A percentile compares a stretch with the other conserved stretches of the same genome.
Evolutionary conservation across 2,797 vertebrate genomes (phyloP).

Genomic region (Vespertilio murinus): DNA sequence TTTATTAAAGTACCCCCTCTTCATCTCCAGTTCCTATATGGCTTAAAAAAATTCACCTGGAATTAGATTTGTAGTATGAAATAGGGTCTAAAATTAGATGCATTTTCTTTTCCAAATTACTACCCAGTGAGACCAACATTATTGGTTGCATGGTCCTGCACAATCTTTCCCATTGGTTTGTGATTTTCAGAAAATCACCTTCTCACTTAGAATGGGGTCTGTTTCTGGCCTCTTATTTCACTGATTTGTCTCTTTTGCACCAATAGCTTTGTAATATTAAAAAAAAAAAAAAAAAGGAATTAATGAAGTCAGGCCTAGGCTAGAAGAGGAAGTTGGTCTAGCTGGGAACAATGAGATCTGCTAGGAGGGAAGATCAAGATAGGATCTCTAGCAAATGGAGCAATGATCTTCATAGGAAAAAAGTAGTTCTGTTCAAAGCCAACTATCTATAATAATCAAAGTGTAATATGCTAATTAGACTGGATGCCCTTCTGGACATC

Average conservation of each 20-base stretch:
- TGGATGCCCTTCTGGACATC: no score
- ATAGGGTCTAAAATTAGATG: background rate
- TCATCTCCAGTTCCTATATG: background rate
- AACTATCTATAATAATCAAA: background rate
- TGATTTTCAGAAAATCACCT: background rate
- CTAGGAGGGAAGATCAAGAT: no score
- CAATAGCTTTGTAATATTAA: background rate
- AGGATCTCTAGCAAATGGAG: background rate
- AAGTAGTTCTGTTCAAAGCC: background rate
- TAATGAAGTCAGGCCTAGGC: background rate
- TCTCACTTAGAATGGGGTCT: background rate
- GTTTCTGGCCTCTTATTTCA: background rate
- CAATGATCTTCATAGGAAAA: background rate
- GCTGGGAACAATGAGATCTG: background rate
- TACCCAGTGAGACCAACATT: background rate
- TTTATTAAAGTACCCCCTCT: background rate
- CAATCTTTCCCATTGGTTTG: background rate
- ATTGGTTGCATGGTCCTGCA: background rate
- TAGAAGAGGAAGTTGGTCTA: background rate
- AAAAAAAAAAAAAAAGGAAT: background rate
- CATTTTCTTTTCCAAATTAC: background rate
- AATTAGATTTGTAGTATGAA: background rate
- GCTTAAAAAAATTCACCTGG: background rate
- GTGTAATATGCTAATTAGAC: no score
- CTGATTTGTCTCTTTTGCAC: background rate